Evolutionary conservation across 2,113 vertebrate genomes (phyloP).

Genomic region (Hippocampus abdominalis): DNA sequence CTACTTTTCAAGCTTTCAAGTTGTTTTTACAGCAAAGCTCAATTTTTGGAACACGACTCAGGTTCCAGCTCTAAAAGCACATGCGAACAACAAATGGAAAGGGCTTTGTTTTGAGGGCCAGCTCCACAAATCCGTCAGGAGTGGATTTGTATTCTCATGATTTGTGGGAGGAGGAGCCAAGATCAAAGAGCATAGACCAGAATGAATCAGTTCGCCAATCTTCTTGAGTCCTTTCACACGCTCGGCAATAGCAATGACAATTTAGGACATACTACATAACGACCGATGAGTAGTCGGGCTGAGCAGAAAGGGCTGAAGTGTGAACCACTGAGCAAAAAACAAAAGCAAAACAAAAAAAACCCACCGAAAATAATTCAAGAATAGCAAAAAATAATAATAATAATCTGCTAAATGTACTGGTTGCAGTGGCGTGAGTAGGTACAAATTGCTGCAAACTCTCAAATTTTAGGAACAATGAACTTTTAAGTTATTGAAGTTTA

Average conservation of each 20-base stretch:
- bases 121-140: slow-evolving; percentile 37
- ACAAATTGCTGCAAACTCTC: no score
- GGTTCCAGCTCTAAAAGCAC: neutral
- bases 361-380: no score
- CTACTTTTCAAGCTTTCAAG: neutral
- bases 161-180: slow-evolving; percentile 17
- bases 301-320: neutral
- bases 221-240: neutral
- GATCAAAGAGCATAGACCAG: neutral
- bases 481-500: no score
- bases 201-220: neutral
- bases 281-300: neutral
- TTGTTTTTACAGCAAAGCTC: neutral
- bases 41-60: neutral
- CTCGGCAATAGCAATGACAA: neutral
- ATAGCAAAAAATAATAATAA: no score
- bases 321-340: neutral
- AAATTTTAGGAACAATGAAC: no score
- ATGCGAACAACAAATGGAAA: neutral
- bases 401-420: no score
- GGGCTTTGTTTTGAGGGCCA: slow-evolving; percentile 11
- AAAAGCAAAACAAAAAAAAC: no score
- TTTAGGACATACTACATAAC: slow-evolving; percentile 1
- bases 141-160: slow-evolving; percentile 29
- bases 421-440: no score